Conservation (phyloP, 2,888 invertebrate species). For the Xanthostigma xanthostigma region DNA sequence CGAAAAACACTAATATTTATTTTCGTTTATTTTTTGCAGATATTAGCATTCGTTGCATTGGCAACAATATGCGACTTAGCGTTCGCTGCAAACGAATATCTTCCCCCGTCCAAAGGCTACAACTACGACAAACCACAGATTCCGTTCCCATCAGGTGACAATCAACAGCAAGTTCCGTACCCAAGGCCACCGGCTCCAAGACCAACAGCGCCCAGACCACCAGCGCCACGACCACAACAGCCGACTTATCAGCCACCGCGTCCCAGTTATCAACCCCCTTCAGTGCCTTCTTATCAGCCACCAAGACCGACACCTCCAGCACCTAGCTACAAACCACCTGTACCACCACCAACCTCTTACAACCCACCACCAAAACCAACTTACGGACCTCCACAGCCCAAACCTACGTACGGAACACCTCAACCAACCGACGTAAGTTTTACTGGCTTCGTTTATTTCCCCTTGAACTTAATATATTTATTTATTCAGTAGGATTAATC, state of each 20-base stretch:
- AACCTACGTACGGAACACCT: conserved; percentile 3
- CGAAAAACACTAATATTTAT: no score
- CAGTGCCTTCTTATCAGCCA: conserved; percentile 20
- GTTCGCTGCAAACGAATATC: conserved; percentile 57
- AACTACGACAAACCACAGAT: conserved; percentile 51
- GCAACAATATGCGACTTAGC: conserved; percentile 15
- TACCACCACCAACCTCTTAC: conserved; percentile 1
- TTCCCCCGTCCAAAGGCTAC: conserved; percentile 61
- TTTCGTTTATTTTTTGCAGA: no score
- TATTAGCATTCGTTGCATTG: no score
- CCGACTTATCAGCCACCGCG: conserved; percentile 15
- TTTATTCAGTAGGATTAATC: no score
- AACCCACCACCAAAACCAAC: conserved; percentile 7
- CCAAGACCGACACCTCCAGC: conserved; percentile 14
- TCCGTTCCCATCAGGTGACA: conserved; percentile 33
- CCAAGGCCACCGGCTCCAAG: background rate
- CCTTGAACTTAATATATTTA: no score
- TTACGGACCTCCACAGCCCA: conserved; percentile 8
- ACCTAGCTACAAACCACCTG: conserved; percentile 14
- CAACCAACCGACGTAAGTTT: conserved; percentile 1
- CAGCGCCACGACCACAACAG: conserved; percentile 16
- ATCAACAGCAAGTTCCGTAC: conserved; percentile 1
- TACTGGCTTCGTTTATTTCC: no score
- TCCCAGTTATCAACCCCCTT: conserved; percentile 13
- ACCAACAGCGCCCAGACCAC: conserved; percentile 10